Evolutionary conservation across 2,797 vertebrate species (phyloP), one percentile per base, ranked within the genome.

Genomic region (Enteromius anoplus): DNA sequence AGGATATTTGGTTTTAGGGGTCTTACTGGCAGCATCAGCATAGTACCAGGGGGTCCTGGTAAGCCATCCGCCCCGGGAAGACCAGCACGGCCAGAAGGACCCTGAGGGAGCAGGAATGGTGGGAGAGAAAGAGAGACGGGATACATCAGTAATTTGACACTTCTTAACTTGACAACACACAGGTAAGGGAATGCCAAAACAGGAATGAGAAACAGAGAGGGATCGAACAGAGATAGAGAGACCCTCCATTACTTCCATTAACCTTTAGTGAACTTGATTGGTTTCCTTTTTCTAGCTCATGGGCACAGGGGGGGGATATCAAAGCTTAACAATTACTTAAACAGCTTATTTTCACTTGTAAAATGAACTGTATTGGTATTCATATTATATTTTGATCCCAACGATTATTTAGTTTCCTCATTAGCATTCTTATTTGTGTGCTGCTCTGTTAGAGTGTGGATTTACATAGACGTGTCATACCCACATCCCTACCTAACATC

Each of bases 1-100:
- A 45, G 2, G 15, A 37, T 42, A 70, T 51, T 42, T 51, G 4
- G 42, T 4, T 45, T 51, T 60, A 9, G 49, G 65, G n/a, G 10
- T 93, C 96, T 93, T 95, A 99, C 98, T 70, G 98, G 98, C 89
- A 99, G 88, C 97, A 99, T 98, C 88, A 99, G 89, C 97, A 99
- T 99, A 85, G 98, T 99, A 51, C 98, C 98, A 64, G 98, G 97
- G 14, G 97, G 97, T n/a, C 98, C 98, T 21, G 98, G 94, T 85
- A 99, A 90, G 65, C 98, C 98, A 88, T 99, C 98, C 85, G 97
- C 97, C 82, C 98, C 98, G 37, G 97, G 95, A 81, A 99, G 95
- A 85, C 98, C 98, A 88, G 96, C 70, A 47, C 98, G 98, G 85
- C 98, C 98, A 29, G 96, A 87, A 49, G 96, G 97, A 84, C 98